phyloP scores from a whole-genome alignment of 2,113 vertebrate genomes.

The Albula goreensis region DNA sequence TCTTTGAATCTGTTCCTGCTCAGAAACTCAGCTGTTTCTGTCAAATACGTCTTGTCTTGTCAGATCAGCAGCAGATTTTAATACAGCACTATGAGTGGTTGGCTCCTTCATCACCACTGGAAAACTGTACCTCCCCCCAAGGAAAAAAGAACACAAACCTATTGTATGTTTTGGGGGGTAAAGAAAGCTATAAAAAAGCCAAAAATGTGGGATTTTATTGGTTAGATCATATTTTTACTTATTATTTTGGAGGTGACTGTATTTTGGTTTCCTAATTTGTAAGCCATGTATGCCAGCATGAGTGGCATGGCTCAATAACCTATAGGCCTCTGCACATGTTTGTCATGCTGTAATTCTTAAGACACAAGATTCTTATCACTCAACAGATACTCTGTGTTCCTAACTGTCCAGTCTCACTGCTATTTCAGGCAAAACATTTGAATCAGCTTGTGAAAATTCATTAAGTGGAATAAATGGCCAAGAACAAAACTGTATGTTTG shows the following conservation, averaged over 20 bases:
- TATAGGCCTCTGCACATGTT: no score
- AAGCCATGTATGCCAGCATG: not conserved
- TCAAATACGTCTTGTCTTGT: not conserved
- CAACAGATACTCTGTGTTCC: no score
- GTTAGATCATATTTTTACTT: not conserved
- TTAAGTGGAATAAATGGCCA: no score
- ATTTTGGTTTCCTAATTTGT: not conserved
- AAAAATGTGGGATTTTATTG: not conserved
- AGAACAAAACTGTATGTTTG: no score
- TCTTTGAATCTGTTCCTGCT: not conserved
- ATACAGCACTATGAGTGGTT: not conserved
- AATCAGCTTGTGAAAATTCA: no score
- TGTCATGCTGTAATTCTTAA: no score
- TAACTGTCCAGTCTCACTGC: no score
- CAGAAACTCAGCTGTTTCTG: not conserved
- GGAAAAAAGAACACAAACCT: not conserved
- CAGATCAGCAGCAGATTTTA: not conserved
- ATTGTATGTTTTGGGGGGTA: not conserved
- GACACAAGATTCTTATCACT: no score
- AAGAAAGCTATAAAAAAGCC: not conserved
- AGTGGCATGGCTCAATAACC: no score
- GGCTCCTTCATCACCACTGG: not conserved
- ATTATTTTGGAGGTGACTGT: not conserved
- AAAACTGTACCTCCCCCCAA: not conserved
- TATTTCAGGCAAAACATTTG: no score